Base-by-base conservation (phyloP, 2,888 invertebrate genomes). In the Ernsta delagoae region DNA sequence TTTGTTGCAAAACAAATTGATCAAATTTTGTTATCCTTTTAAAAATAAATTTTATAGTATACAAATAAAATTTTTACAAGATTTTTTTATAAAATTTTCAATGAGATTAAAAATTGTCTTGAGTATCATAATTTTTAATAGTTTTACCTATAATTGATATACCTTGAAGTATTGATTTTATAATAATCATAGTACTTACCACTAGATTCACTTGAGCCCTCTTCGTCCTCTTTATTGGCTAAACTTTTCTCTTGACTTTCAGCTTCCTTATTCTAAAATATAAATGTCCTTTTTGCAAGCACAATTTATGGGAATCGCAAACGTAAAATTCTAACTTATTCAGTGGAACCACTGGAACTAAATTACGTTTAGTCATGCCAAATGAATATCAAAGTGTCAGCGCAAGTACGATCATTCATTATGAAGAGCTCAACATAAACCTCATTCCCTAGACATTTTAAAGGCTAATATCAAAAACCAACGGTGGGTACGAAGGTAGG, bases 111-210 rank as follows among this genome's bases (percentile, higher is more conserved):
- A n/a, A n/a, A n/a, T n/a, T n/a, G n/a, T n/a, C n/a, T n/a, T n/a
- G n/a, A n/a, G n/a, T n/a, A n/a, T n/a, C n/a, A n/a, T n/a, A n/a
- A n/a, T n/a, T n/a, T n/a, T n/a, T n/a, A n/a, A n/a, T n/a, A n/a
- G n/a, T n/a, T n/a, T n/a, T n/a, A n/a, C n/a, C n/a, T n/a, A n/a
- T n/a, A n/a, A n/a, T n/a, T n/a, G n/a, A n/a, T n/a, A n/a, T n/a
- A n/a, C n/a, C n/a, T n/a, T n/a, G n/a, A n/a, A n/a, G n/a, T n/a
- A n/a, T n/a, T n/a, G n/a, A n/a, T n/a, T n/a, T n/a, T n/a, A n/a
- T n/a, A n/a, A n/a, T n/a, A n/a, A n/a, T n/a, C n/a, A n/a, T 36
- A 34, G 31, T 34, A 74, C 77, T 74, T 76, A 85, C 86, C 81
- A 70, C 78, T 84, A 1, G 82, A 83, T 24, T 57, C 75, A 48